Evolutionary conservation across 2,888 invertebrate species (phyloP), one percentile per base, ranked within the genome.

Genomic region (Agonopterix arenella): DNA sequence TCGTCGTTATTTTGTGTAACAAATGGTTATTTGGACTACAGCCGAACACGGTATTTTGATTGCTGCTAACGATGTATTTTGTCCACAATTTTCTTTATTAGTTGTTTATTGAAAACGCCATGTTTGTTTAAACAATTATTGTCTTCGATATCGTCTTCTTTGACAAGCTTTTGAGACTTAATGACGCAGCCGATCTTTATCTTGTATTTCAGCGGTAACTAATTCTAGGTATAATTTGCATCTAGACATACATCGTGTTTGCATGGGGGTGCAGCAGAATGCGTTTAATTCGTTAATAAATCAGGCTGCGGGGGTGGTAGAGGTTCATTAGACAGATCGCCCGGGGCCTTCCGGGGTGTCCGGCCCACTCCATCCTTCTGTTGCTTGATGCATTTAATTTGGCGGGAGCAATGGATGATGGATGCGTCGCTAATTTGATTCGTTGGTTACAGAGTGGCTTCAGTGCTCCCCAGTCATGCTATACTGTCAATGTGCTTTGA

Each of bases 281-380:
- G 89, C 89, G 80, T 84, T 89, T 88, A 88, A 88, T 88, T 88
- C 72, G 88, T 89, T 86, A 89, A 89, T 89, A 89, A 88, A 89
- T 89, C 88, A 85, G 86, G 77, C 78, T 76, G 76, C 62, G 70
- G 76, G 84, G 85, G 81, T 76, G 82, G 80, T 73, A 64, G 60
- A 75, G 80, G 85, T 89, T 88, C 86, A 89, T 89, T 88, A 88
- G 85, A 84, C 71, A 77, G 81, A 84, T 85, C 78, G 84, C 84
- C 77, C 71, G 73, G 76, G 79, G 88, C 80, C 81, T 84, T 84
- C 84, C 84, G 80, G 84, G 79, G 80, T 63, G 75, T 67, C 67
- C 70, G 63, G 73, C 83, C 76, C 82, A 72, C 77, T 76, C 76
- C 73, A 73, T 72, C 68, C 73, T 60, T 63, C 61, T 73, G 70